A percentile compares a stretch with the other conserved stretches of the same genome.
Evolutionary conservation across 2,797 vertebrate species (phyloP).

Genomic region (Nothura maculosa): DNA sequence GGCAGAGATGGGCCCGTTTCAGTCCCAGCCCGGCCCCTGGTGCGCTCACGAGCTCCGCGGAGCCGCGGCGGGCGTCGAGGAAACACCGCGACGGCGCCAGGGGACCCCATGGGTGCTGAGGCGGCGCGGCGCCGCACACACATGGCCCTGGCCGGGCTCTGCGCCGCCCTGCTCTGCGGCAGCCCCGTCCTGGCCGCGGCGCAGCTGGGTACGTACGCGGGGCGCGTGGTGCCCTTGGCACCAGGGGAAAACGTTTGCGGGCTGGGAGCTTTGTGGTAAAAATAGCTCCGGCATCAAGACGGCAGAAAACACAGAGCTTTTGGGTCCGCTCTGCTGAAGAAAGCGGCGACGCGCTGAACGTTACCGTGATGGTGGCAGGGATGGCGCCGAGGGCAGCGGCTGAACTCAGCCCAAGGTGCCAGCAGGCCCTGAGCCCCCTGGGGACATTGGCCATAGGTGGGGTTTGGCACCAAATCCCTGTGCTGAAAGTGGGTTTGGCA

Average conservation of each 20-base stretch:
- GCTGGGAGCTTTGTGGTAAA: background rate
- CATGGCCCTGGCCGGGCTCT: background rate
- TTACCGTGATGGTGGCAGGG: background rate
- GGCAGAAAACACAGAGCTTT: background rate
- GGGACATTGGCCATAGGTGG: fast-evolving
- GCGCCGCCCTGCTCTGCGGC: background rate
- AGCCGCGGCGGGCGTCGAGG: background rate
- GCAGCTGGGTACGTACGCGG: conserved; percentile 16
- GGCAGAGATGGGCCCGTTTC: conserved; percentile 41
- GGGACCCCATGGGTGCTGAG: background rate
- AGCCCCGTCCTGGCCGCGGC: background rate
- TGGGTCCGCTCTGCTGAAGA: fast-evolving
- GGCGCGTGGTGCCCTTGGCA: fast-evolving
- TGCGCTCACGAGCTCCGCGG: fast-evolving
- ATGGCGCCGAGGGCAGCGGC: background rate
- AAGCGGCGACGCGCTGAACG: no score
- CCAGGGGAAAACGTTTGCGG: background rate
- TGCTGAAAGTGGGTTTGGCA: background rate
- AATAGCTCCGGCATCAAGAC: background rate
- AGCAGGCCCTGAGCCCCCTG: no score
- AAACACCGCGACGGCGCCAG: fast-evolving
- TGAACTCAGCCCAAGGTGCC: fast-evolving
- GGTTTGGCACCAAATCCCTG: background rate
- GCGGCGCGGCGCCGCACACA: fast-evolving
- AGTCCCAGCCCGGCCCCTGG: conserved; percentile 24